phyloP scores from a whole-genome alignment of 2,888 invertebrate species.

The Allolobophora icterica region DNA sequence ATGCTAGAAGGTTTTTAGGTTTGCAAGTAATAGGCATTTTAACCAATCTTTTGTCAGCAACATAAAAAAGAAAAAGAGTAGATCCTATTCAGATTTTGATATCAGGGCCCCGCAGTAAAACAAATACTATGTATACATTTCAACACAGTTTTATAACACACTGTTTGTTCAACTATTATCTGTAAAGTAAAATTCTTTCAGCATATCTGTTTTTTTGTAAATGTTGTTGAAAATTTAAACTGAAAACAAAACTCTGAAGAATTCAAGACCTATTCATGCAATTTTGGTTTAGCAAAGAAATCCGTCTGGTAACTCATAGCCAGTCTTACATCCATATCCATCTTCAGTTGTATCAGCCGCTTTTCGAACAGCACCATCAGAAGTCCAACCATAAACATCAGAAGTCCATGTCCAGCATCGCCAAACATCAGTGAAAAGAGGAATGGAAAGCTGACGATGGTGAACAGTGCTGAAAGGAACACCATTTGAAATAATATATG shows the following conservation, averaged over 20 bases:
- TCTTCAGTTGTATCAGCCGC: conserved; percentile 83
- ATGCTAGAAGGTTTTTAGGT: not conserved
- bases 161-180: no score
- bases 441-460: conserved; percentile 96
- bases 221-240: not conserved
- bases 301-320: not conserved
- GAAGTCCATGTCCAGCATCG: conserved; percentile 90
- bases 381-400: conserved; percentile 90
- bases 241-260: not conserved
- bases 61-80: not conserved
- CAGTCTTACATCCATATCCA: conserved; percentile 80
- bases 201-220: not conserved
- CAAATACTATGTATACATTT: no score
- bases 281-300: not conserved
- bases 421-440: conserved; percentile 98
- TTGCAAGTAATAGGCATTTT: not conserved
- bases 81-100: not conserved
- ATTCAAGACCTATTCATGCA: not conserved
- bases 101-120: not conserved
- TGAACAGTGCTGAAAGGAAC: conserved; percentile 79
- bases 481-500: not conserved
- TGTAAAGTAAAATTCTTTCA: not conserved
- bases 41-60: no score
- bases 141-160: no score
- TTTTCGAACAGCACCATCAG: conserved; percentile 96